Evolutionary conservation across 2,113 vertebrate species (phyloP).

Genomic region (Thalassoma bifasciatum): DNA sequence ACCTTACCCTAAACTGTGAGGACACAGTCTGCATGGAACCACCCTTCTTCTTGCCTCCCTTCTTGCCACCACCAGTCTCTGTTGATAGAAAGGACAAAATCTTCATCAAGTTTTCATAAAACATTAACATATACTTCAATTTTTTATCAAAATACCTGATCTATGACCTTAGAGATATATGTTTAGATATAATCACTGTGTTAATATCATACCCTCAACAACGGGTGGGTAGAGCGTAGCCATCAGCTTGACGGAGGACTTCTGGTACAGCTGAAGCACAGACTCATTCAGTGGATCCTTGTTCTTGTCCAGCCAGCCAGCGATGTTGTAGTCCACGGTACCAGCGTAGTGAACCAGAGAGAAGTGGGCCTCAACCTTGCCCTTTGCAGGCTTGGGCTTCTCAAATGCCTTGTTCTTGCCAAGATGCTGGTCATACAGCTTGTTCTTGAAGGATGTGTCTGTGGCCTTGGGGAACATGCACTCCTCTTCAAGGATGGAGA

Average conservation of each 20-base stretch:
- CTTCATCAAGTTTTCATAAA: not conserved
- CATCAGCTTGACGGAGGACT: constrained; percentile 75
- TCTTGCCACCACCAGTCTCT: constrained; percentile 30
- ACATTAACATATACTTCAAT: not conserved
- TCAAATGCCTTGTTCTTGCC: constrained; percentile 78
- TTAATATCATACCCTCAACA: constrained; percentile 59
- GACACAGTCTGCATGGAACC: constrained; percentile 77
- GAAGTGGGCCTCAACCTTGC: constrained; percentile 90
- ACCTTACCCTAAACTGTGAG: constrained; percentile 72
- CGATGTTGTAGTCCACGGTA: constrained; percentile 87
- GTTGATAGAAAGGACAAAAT: not conserved
- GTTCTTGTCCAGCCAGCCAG: constrained; percentile 77
- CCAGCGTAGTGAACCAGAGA: constrained; percentile 90
- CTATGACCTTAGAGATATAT: too few relatives aligned
- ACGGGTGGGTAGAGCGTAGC: constrained; percentile 48
- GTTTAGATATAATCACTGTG: not conserved
- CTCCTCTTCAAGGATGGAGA: constrained; percentile 86
- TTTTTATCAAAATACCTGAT: too few relatives aligned
- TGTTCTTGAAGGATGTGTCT: constrained; percentile 77
- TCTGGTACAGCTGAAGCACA: constrained; percentile 75
- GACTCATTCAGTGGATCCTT: constrained; percentile 80
- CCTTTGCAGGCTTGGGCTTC: constrained; percentile 90
- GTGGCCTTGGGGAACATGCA: constrained; percentile 84
- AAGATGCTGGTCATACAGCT: constrained; percentile 77
- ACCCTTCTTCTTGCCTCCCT: constrained; percentile 77